Evolutionary conservation across 2,113 vertebrate genomes (phyloP).

Genomic region (Corythaixoides concolor): DNA sequence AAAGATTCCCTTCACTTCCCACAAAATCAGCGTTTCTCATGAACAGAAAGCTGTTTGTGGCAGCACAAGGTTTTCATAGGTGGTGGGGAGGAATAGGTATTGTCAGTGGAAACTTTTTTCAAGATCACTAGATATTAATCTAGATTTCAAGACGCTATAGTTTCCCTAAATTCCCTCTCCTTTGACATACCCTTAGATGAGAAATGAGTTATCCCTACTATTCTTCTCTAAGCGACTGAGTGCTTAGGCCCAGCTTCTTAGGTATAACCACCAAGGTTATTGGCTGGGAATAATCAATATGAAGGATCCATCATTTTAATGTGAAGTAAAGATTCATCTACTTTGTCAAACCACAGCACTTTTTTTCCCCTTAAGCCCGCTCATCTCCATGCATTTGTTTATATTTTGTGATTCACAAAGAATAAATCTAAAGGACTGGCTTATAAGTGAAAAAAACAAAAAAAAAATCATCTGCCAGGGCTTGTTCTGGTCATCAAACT

Average conservation of each 20-base stretch:
- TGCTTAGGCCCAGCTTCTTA: neutral
- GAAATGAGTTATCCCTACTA: neutral
- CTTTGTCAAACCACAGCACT: neutral
- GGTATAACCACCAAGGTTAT: neutral
- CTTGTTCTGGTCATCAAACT: neutral
- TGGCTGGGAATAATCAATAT: neutral
- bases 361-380: neutral
- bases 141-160: neutral
- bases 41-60: neutral
- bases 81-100: neutral
- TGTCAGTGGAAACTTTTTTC: neutral
- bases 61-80: neutral
- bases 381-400: neutral
- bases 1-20: conserved; percentile 7
- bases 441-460: neutral
- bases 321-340: conserved; percentile 26
- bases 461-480: neutral
- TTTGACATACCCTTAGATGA: neutral
- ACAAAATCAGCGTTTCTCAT: conserved; percentile 7
- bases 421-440: neutral
- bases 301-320: neutral
- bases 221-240: neutral
- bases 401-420: neutral
- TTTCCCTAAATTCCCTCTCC: neutral
- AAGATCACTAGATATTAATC: neutral